Evolutionary conservation across 2,888 invertebrate species (phyloP).

Genomic region (Pemphredon lugubris): DNA sequence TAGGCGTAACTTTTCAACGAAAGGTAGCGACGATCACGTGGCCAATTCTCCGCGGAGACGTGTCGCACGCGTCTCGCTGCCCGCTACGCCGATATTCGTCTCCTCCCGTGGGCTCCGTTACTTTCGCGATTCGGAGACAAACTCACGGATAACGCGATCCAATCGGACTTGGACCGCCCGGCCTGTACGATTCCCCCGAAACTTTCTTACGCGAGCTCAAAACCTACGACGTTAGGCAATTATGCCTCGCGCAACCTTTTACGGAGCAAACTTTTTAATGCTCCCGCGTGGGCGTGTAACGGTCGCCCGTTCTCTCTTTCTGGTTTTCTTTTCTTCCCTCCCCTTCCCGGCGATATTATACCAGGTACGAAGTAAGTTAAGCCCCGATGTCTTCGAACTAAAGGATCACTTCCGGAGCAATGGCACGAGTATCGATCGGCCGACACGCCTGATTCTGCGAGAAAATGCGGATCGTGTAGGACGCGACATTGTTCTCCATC

Average conservation of each 20-base stretch:
- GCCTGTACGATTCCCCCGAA: no score
- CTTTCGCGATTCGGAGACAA: no score
- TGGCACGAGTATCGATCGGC: slow-evolving; percentile 62
- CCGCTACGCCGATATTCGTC: not conserved
- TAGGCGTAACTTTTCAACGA: slow-evolving; percentile 35
- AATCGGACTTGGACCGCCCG: no score
- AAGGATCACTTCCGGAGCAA: slow-evolving; percentile 58
- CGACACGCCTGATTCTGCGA: slow-evolving; percentile 49
- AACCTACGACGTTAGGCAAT: no score
- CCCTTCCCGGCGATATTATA: slow-evolving; percentile 8
- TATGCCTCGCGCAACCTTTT: no score
- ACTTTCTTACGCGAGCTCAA: no score
- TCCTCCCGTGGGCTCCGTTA: no score
- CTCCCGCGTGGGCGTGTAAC: no score
- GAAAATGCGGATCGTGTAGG: slow-evolving; percentile 38
- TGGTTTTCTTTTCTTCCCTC: no score
- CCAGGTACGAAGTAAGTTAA: slow-evolving; percentile 50
- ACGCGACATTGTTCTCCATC: slow-evolving; percentile 42
- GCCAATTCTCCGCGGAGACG: not conserved
- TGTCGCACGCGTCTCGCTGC: slow-evolving; percentile 2
- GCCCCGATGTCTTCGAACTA: slow-evolving; percentile 35
- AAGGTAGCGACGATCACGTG: slow-evolving; percentile 33
- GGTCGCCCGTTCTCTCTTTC: no score
- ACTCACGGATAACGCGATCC: no score
- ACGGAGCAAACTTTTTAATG: no score